These are phyloP conservation scores for Drosophila fungiperda DNA, from an alignment of 2,888 invertebrate genomes.

Conservation along the genomic window DNA sequence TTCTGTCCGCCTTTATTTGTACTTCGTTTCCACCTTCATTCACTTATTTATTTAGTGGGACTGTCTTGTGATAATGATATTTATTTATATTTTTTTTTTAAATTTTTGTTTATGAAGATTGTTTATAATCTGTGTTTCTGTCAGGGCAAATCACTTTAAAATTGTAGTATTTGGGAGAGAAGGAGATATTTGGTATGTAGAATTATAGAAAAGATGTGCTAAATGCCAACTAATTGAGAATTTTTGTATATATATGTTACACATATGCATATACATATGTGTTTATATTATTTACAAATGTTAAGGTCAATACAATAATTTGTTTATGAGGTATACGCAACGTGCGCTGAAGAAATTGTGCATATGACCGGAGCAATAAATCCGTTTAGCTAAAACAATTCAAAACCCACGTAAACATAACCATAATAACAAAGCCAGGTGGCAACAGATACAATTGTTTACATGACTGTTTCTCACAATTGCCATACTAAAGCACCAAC, in stretches of 20 bases:
- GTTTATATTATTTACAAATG: constrained; percentile 6
- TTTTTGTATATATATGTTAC: neutral
- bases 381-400: constrained; percentile 27
- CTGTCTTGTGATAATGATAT: constrained; percentile 17
- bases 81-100: constrained; percentile 5
- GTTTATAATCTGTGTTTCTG: no score
- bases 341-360: constrained; percentile 26
- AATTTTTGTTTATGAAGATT: constrained; percentile 22
- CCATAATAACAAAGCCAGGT: constrained; percentile 46
- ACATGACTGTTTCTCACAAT: constrained; percentile 55
- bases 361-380: constrained; percentile 36
- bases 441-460: constrained; percentile 52
- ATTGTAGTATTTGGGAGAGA: neutral
- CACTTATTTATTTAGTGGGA: constrained; percentile 25
- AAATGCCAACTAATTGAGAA: neutral
- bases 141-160: neutral
- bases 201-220: neutral
- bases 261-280: neutral
- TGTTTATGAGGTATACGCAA: constrained; percentile 40
- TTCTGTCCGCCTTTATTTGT: constrained; percentile 21
- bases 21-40: constrained; percentile 26
- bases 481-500: constrained; percentile 33
- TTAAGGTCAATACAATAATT: constrained; percentile 27
- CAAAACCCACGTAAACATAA: constrained; percentile 11
- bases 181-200: neutral